A percentile compares a stretch with the other conserved stretches of the same genome.
phyloP scores from a whole-genome alignment of 2,113 vertebrate genomes.

The Gallinago undulata region DNA sequence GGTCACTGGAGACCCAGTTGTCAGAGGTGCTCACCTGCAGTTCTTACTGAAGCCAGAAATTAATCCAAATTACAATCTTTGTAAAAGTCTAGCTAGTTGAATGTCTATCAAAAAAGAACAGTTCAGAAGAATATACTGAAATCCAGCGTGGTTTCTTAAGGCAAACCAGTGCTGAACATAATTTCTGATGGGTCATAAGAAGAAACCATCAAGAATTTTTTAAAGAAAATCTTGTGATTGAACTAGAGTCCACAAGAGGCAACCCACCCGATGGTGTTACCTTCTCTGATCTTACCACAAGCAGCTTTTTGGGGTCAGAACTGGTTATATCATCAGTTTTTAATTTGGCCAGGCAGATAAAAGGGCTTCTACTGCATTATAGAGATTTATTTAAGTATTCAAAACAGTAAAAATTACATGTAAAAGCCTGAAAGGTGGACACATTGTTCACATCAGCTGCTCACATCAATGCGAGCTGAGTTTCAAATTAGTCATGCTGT shows the following conservation, averaged over 20 bases:
- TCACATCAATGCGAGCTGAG: conserved; percentile 42
- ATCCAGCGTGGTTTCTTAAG: background rate
- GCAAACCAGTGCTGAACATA: background rate
- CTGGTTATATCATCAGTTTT: background rate
- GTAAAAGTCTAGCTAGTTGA: background rate
- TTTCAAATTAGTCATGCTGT: conserved; percentile 52
- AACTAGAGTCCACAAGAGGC: background rate
- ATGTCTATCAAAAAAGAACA: background rate
- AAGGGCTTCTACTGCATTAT: background rate
- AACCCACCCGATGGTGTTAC: rapidly evolving
- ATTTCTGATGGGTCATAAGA: background rate
- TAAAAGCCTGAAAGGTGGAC: conserved; percentile 34
- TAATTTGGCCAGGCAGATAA: background rate
- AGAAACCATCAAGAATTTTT: background rate
- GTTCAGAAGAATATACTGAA: background rate
- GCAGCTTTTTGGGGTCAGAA: rapidly evolving
- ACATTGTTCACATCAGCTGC: background rate
- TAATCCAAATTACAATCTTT: background rate
- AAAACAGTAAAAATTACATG: background rate
- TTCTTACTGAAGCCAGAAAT: background rate
- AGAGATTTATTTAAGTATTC: conserved; percentile 3
- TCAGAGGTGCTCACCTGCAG: background rate
- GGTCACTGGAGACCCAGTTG: background rate
- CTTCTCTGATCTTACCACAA: background rate
- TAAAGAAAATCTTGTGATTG: background rate